A percentile compares a stretch with the other conserved stretches of the same genome.
Conservation (phyloP, 2,797 vertebrate species). For the Lacerta viridis region DNA sequence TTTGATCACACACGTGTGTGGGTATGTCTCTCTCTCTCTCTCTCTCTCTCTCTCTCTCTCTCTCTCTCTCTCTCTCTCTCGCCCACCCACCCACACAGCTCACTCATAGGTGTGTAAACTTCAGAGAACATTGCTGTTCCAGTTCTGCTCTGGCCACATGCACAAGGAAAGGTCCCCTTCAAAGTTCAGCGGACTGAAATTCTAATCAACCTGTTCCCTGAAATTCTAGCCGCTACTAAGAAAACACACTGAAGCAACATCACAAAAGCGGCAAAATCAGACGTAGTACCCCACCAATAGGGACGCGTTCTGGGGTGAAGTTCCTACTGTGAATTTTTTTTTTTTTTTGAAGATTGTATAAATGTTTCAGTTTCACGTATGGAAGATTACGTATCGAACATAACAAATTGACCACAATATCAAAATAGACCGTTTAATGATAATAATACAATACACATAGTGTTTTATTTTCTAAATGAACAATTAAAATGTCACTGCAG, state of each 20-base stretch:
- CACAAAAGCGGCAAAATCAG: not conserved
- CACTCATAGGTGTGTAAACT: not conserved
- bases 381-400: not conserved
- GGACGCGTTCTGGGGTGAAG: not conserved
- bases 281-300: not conserved
- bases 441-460: not conserved
- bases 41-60: too few relatives aligned
- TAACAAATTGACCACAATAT: not conserved
- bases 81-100: too few relatives aligned
- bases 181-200: not conserved
- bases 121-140: conserved; percentile 15
- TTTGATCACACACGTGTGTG: not conserved
- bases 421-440: not conserved
- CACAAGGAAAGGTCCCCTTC: not conserved
- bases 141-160: not conserved
- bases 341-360: not conserved
- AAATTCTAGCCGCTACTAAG: conserved; percentile 1
- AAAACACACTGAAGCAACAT: conserved; percentile 26
- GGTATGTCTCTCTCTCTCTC: too few relatives aligned
- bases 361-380: not conserved
- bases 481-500: not conserved
- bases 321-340: not conserved
- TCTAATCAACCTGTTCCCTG: not conserved
- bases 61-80: too few relatives aligned
- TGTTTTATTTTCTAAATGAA: not conserved